phyloP scores from a whole-genome alignment of 2,888 invertebrate genomes.

The Hesperia comma region DNA sequence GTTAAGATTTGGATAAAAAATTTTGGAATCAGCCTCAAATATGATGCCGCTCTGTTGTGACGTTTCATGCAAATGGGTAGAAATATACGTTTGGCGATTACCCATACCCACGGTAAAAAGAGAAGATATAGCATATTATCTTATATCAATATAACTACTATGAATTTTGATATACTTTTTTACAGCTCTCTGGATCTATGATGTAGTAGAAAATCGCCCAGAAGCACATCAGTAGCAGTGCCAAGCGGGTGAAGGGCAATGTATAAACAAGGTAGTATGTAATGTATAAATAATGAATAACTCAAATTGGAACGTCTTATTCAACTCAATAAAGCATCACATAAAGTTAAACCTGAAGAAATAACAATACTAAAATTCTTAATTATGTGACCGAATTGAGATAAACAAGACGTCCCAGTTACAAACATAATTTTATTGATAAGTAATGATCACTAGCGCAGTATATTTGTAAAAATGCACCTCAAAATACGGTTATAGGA shows the following conservation, averaged over 20 bases:
- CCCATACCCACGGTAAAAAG: no score
- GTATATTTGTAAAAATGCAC: constrained; percentile 12
- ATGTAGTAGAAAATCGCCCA: constrained; percentile 72
- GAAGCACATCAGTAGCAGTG: constrained; percentile 53
- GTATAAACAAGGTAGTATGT: constrained; percentile 35
- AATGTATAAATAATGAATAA: constrained; percentile 13
- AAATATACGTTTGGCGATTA: no score
- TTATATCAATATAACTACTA: no score
- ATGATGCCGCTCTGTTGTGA: no score
- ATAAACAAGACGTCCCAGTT: constrained; percentile 14
- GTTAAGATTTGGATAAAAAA: no score
- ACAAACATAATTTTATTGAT: constrained; percentile 10
- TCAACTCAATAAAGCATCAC: constrained; percentile 17
- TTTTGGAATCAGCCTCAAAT: no score
- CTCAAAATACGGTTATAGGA: constrained; percentile 3
- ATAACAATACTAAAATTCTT: neutral
- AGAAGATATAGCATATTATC: no score
- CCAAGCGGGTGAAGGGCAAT: constrained; percentile 45
- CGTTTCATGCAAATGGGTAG: no score
- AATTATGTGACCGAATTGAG: constrained; percentile 3
- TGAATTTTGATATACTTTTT: no score
- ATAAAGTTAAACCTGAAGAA: no score
- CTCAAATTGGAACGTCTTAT: constrained; percentile 15
- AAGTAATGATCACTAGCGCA: constrained; percentile 11
- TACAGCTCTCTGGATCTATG: constrained; percentile 25